These are phyloP conservation scores for Crotalus horridus DNA, from an alignment of 2,113 vertebrate species.

Conservation along the genomic window DNA sequence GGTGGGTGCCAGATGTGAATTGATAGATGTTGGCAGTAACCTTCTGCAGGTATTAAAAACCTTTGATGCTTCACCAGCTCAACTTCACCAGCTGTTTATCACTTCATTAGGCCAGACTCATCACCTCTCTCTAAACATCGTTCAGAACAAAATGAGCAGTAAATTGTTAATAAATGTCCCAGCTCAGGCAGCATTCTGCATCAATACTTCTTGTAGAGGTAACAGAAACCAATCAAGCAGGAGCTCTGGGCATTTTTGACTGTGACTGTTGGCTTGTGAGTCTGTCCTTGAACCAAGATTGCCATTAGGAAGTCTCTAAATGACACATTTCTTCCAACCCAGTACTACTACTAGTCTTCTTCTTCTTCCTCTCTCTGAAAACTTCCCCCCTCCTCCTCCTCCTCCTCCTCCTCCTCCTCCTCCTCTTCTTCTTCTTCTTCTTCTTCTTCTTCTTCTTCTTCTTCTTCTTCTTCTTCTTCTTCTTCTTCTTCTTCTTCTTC, in stretches of 20 bases:
- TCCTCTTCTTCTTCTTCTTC: no score
- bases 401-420: no score
- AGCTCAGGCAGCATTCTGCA: neutral
- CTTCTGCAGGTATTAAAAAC: neutral
- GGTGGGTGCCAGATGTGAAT: neutral
- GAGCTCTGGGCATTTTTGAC: fast-evolving
- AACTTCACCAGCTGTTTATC: neutral
- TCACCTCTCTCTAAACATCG: neutral
- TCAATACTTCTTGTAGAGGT: neutral
- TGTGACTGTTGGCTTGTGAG: neutral
- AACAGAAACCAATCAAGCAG: neutral
- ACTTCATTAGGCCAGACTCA: neutral
- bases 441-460: no score
- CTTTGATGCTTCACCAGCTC: neutral
- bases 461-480: no score
- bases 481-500: no score
- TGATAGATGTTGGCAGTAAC: neutral
- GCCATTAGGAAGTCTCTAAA: neutral
- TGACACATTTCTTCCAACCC: neutral
- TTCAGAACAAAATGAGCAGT: neutral
- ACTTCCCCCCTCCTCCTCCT: no score
- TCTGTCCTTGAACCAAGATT: neutral
- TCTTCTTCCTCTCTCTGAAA: no score
- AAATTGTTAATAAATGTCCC: neutral
- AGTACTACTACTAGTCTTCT: neutral